phyloP scores from a whole-genome alignment of 2,888 invertebrate genomes.

The Drosophila anceps region DNA sequence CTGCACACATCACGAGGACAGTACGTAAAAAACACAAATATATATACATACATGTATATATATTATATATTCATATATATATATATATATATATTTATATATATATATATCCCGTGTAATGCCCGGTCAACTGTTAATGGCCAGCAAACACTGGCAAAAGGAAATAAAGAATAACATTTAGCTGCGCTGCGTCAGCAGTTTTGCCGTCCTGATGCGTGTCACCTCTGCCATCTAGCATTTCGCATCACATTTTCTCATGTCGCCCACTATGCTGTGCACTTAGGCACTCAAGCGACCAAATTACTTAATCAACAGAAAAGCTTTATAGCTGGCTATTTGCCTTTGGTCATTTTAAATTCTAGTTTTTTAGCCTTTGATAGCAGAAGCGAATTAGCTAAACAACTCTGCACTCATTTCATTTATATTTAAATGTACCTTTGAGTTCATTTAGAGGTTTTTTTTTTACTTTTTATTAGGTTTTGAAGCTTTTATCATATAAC shows the following conservation, averaged over 20 bases:
- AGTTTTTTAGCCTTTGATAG: neutral
- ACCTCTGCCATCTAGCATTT: conserved; percentile 20
- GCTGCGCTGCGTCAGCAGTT: conserved; percentile 58
- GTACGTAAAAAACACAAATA: conserved; percentile 88
- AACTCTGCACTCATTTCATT: neutral
- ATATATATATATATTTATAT: conserved; percentile 8
- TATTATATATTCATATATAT: conserved; percentile 7
- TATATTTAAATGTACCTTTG: neutral
- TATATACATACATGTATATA: neutral
- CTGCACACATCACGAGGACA: conserved; percentile 99
- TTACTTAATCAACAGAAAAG: conserved; percentile 15
- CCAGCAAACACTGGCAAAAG: conserved; percentile 8
- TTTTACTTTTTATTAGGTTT: neutral
- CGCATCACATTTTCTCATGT: conserved; percentile 16
- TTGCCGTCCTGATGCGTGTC: conserved; percentile 32
- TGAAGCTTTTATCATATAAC: too few relatives aligned
- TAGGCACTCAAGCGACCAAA: conserved; percentile 4
- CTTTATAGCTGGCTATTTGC: neutral
- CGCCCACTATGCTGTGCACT: neutral
- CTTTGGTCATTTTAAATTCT: neutral
- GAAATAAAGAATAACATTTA: conserved; percentile 32
- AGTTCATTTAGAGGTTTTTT: neutral
- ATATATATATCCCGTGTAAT: conserved; percentile 13
- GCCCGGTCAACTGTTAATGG: conserved; percentile 61
- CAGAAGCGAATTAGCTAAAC: neutral